Conservation (phyloP, 2,797 vertebrate species). For the Thaleichthys pacificus region DNA sequence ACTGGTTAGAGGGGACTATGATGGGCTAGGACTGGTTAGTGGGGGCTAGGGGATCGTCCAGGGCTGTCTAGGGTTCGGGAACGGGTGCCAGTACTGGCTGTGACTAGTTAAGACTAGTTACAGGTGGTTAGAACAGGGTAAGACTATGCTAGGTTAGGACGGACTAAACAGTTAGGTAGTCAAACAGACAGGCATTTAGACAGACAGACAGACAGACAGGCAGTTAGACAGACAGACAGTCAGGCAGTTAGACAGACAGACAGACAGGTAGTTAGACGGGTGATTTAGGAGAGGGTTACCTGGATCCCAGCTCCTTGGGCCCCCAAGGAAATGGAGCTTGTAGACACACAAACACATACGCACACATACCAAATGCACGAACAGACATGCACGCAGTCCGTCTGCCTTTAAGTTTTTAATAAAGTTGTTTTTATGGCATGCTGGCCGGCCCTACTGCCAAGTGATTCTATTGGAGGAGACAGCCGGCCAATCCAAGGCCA, state of each 20-base stretch:
- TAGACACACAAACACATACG: constrained; percentile 9
- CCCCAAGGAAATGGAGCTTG: constrained; percentile 81
- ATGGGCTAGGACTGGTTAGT: no score
- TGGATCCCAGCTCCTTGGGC: constrained; percentile 84
- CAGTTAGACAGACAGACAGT: constrained; percentile 26
- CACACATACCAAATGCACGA: constrained; percentile 8
- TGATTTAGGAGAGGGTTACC: constrained; percentile 84
- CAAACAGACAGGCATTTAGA: constrained; percentile 11
- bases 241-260: constrained; percentile 9
- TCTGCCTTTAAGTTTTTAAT: constrained; percentile 79
- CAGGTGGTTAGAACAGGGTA: no score
- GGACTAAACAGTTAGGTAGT: not conserved
- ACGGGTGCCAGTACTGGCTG: no score
- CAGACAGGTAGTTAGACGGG: constrained; percentile 38
- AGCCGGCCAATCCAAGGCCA: constrained; percentile 80
- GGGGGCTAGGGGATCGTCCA: no score
- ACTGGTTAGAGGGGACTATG: no score
- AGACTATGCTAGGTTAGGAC: no score
- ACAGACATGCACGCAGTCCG: not conserved
- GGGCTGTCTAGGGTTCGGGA: no score
- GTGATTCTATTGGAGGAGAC: constrained; percentile 87
- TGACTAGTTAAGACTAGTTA: no score
- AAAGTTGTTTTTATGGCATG: constrained; percentile 87
- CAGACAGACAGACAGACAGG: not conserved
- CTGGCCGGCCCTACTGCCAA: constrained; percentile 73